Base-by-base conservation (phyloP, 1,140 invertebrate genomes). In the Dendrolimus punctatus region DNA sequence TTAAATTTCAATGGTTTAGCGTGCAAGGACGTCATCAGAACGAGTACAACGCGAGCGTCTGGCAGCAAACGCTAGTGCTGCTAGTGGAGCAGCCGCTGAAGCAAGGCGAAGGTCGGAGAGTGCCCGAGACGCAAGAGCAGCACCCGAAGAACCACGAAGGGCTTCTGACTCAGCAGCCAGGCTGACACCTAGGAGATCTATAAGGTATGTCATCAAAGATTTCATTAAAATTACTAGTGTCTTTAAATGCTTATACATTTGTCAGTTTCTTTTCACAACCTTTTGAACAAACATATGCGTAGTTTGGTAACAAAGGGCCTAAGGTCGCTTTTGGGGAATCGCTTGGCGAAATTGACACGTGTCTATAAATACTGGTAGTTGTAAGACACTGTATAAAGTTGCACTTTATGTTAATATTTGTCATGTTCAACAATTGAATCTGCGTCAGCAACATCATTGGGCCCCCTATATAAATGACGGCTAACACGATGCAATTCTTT, bases 21-120 rank as follows among this genome's bases (percentile, higher is more conserved):
- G 80, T 2, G 74, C 76, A 5, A 75, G 75, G 8, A 81, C 72
- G 0, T 64, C 73, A 67, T 67, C 79, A 39, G 79, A 82, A 64
- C 75, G 72, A 9, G 76, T 77, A 0, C 72, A 77, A 0, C 75
- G 80, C 0, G 63, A 76, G 40, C 69, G 73, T 8, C 76, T 66
- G 4, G 62, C 66, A 6, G 51, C 68, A 7, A 67, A 64, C 0
- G 54, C 47, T 8, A 23, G 23, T 23, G 23, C 23, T 23, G 23
- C 23, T 23, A 23, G 23, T 23, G 23, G 23, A 23, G 49, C 71
- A 5, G 68, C 61, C 7, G 58, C 59, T 0, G 75, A 73, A 46
- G 67, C 70, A 2, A 64, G 79, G 6, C 69, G 79, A 2, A 59
- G 77, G 6, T 80, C 77, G 2, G 81, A 80, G 39, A 73, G 69